Percentiles rank a stretch among this genome's conserved stretches.
phyloP scores from a whole-genome alignment of 2,797 vertebrate genomes.

The Chiroxiphia lanceolata region DNA sequence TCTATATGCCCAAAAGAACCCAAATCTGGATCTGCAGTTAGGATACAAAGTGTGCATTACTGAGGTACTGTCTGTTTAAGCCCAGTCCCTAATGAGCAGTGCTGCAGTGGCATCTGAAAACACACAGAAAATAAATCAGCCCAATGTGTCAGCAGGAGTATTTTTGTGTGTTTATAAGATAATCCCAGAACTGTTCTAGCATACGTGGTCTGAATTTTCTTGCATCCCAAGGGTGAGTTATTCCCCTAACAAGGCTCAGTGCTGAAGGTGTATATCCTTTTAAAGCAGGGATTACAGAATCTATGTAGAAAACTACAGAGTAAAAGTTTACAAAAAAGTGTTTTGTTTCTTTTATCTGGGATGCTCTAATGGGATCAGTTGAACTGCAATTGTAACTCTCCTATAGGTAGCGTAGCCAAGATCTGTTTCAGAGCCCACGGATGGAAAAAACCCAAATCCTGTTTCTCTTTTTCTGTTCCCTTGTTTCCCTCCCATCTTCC shows the following conservation, averaged over 20 bases:
- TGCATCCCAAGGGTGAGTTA: not conserved
- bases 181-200: not conserved
- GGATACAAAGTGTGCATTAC: not conserved
- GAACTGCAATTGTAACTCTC: not conserved
- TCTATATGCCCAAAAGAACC: not conserved
- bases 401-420: not conserved
- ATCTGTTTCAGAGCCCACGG: not conserved
- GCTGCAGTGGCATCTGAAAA: not conserved
- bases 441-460: not conserved
- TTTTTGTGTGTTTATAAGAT: not conserved
- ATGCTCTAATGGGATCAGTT: not conserved
- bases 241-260: not conserved
- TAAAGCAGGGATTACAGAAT: not conserved
- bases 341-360: not conserved
- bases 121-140: not conserved
- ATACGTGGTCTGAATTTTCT: not conserved
- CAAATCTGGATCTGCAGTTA: not conserved
- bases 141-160: not conserved
- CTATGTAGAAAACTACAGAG: not conserved
- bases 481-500: slow-evolving; percentile 32
- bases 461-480: not conserved
- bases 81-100: not conserved
- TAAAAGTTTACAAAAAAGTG: not conserved
- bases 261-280: not conserved
- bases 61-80: not conserved